Evolutionary conservation across 1,140 invertebrate species (phyloP), one percentile per base, ranked within the genome.

Genomic region (Polypedilum pembai): DNA sequence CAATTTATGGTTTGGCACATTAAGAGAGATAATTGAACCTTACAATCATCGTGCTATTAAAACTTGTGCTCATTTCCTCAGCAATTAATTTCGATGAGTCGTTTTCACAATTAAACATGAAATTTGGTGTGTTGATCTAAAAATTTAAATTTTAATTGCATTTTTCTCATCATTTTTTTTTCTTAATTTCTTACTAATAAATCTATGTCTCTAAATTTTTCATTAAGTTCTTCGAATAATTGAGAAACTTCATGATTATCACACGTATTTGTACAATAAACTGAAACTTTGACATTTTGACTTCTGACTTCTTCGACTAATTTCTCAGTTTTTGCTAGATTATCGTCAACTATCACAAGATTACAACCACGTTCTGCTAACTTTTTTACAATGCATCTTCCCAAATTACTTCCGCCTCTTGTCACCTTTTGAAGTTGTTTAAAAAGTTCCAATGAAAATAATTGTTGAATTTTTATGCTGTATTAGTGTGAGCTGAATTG

Each of bases 121-220:
- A 15, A 15, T 56, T 10, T 56, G 45, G 45, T 4, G 15, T n/a
- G n/a, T 56, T 56, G 10, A 56, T 56, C 45, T 56, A n/a, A n/a
- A 56, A 45, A 3, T 45, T 45, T 12, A 45, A 15, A 45, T 12
- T 45, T 8, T 45, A 45, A 33, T 33, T 33, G 5, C 5, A 33
- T 33, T 33, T 33, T 33, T 33, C n/a, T n/a, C n/a, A n/a, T 45
- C 41, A 45, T 45, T 2, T 8, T 1, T 12, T 45, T 45, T 45
- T 1, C 2, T 12, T 4, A 45, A 45, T 45, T 4, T 15, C 45
- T 56, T 5, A 82, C 77, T 41, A 82, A 45, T 45, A 82, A 81
- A n/a, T 82, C 81, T 2, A 82, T 80, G 0, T 78, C 78, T n/a
- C 80, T 80, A 75, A 82, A 74, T n/a, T 82, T 80, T 73, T 80